Base-by-base conservation (phyloP, 2,797 vertebrate species). In the Knipowitschia caucasica region DNA sequence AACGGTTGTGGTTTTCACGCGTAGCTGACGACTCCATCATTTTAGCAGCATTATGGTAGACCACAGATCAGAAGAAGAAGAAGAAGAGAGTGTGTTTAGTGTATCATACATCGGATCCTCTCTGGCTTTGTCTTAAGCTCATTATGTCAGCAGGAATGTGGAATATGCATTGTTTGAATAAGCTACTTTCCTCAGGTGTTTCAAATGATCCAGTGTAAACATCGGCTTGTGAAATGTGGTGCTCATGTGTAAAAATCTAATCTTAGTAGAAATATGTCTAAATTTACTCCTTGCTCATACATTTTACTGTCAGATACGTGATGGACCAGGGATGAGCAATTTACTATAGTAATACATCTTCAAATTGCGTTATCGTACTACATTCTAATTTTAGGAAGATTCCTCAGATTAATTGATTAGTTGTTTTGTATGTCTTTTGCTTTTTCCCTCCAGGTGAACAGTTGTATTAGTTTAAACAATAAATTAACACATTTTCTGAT, bases 121-220 rank as follows among this genome's bases (percentile, higher is more conserved):
- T 18, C 8, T 33, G 7, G n/a, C 54, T 49, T 50, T 10, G 24
- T 29, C 52, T 26, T 34, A 35, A 64, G 53, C 35, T 50, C 38
- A 56, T 71, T 62, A 53, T 35, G 44, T 49, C 30, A 35, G 31
- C 4, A 59, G 38, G 52, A 75, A 69, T 76, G 54, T 42, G n/a
- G 50, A 56, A 56, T 9, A 47, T 54, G 54, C 15, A 1, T 10
- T 33, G 12, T 15, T 57, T 56, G 44, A 39, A 7, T 21, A 4
- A 51, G 29, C 29, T 34, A 6, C 30, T 39, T 20, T 12, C 24
- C 36, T 43, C n/a, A 21, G 64, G 24, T 24, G 3, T 47, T 6
- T 24, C n/a, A n/a, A n/a, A 27, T 42, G 9, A 14, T 33, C 39
- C 31, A 9, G 11, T 53, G 2, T 40, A 30, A 4, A 7, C 39